Conservation (phyloP, 2,797 vertebrate genomes). For the Ptychadena robeensis region DNA sequence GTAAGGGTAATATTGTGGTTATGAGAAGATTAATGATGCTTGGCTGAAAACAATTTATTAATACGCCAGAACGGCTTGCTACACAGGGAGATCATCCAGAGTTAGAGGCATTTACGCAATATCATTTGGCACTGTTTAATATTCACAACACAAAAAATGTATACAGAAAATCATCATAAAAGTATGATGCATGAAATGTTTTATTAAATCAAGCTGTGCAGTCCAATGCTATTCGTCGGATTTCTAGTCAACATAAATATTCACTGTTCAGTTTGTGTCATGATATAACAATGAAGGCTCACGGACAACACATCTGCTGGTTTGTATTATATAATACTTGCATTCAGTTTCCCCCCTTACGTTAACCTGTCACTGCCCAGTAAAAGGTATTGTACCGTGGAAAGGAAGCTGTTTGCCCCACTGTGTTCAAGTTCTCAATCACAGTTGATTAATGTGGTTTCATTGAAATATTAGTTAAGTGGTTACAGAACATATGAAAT, state of each 20-base stretch:
- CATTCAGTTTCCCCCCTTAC: neutral
- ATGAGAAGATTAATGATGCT: constrained; percentile 40
- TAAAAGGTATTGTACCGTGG: neutral
- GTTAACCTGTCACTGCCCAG: neutral
- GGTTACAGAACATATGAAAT: too few species aligned
- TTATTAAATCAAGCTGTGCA: neutral
- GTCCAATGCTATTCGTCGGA: neutral
- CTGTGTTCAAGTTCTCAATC: too few species aligned
- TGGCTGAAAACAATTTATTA: constrained; percentile 47
- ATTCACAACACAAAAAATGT: constrained; percentile 21
- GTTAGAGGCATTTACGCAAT: constrained; percentile 3
- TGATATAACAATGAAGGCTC: neutral
- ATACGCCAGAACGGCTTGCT: constrained; percentile 13
- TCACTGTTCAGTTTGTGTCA: neutral
- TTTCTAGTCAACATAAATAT: constrained; percentile 2
- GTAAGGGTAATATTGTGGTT: constrained; percentile 34
- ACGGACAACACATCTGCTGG: neutral
- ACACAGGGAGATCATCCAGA: constrained; percentile 13
- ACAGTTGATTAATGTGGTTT: too few species aligned
- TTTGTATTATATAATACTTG: neutral
- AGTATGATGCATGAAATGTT: neutral
- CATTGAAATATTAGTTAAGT: too few species aligned
- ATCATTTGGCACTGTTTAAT: constrained; percentile 21
- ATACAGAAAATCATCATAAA: constrained; percentile 17
- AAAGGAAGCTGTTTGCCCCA: too few species aligned